Evolutionary conservation across 2,113 vertebrate genomes (phyloP), one percentile per base, ranked within the genome.

Genomic region (Pterocles gutturalis): DNA sequence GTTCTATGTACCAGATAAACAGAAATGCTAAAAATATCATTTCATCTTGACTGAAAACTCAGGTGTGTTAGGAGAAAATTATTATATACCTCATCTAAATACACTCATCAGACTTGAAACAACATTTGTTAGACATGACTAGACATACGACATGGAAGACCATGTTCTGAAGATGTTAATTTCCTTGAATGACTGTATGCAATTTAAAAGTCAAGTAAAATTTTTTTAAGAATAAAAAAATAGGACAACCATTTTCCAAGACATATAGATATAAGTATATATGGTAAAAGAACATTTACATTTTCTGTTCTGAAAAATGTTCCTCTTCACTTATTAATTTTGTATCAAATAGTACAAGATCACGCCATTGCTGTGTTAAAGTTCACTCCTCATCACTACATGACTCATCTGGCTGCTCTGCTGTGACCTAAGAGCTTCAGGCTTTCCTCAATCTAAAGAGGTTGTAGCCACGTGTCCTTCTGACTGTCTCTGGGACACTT

Each of bases 311-410:
- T 90, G 65, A 85, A 67, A 87, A 54, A 26, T 4, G 1, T 67
- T 72, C 14, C 22, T 61, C 21, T 85, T 73, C 25, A 24, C 24
- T 51, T 75, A 49, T 4, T 54, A 54, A 31, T 83, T 79, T 82
- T 84, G 33, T 71, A 48, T 45, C n/a, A n/a, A 60, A 49, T 46
- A 34, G 17, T 25, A 72, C 3, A 17, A 46, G 11, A 54, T 90
- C n/a, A 33, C 6, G 77, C 10, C 25, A 36, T 77, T 0, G 0
- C 45, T 34, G 60, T 48, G 20, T 48, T 77, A 19, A 49, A n/a
- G 51, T 58, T 76, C 34, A 49, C 43, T 80, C 25, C 48, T 19
- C 13, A 26, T 65, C 46, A 17, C 41, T 57, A 26, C 10, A 5
- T 33, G 48, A 25, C 25, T 34, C 45, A 17, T 66, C 25, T 49